phyloP scores from a whole-genome alignment of 2,888 invertebrate genomes.

The Griposia aprilina region DNA sequence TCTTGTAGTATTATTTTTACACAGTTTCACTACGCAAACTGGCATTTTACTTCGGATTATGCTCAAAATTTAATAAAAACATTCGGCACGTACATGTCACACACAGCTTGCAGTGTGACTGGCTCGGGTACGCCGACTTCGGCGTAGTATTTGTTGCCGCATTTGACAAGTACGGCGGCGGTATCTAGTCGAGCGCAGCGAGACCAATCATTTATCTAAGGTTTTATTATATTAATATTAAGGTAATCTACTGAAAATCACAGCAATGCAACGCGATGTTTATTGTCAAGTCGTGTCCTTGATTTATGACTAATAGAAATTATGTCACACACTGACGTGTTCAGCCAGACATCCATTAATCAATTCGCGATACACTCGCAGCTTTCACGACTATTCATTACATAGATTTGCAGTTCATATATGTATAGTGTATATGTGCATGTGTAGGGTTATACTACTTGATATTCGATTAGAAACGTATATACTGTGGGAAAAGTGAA shows the following conservation, averaged over 20 bases:
- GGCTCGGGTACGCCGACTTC: too few species aligned
- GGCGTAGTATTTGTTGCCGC: too few species aligned
- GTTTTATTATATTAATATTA: too few species aligned
- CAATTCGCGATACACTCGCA: slow-evolving; percentile 47
- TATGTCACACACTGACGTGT: slow-evolving; percentile 39
- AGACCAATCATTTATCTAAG: too few species aligned
- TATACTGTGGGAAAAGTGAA: neutral
- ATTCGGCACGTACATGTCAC: too few species aligned
- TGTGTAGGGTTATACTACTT: neutral
- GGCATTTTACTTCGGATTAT: too few species aligned
- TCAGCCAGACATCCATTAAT: slow-evolving; percentile 56
- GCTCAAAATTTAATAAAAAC: too few species aligned
- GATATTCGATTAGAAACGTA: slow-evolving; percentile 6
- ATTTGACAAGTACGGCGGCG: too few species aligned
- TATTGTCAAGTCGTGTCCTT: slow-evolving; percentile 41
- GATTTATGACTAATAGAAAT: slow-evolving; percentile 64
- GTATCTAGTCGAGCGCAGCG: too few species aligned
- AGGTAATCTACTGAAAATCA: neutral
- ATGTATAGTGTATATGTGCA: neutral
- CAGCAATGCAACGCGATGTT: slow-evolving; percentile 33
- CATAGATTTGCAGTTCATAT: slow-evolving; percentile 33
- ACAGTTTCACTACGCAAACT: too few species aligned
- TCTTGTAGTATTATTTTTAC: too few species aligned
- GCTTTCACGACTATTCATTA: slow-evolving; percentile 43
- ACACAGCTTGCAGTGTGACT: too few species aligned